A percentile compares a stretch with the other conserved stretches of the same genome.
Conservation (phyloP, 2,888 invertebrate species). For the Conistra vaccinii region DNA sequence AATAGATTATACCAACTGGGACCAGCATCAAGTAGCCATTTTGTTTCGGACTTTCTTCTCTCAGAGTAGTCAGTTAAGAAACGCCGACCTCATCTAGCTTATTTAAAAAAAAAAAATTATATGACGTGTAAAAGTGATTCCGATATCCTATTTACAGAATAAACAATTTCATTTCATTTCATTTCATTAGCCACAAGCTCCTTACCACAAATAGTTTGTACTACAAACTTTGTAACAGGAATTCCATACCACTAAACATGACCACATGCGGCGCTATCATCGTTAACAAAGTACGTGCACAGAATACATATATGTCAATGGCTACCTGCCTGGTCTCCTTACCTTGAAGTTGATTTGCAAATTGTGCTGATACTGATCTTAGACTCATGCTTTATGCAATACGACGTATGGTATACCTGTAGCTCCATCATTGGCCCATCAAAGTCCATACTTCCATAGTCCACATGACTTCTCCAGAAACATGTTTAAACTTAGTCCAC, state of each 20-base stretch:
- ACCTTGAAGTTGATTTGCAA: conserved; percentile 46
- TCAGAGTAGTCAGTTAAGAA: too few relatives aligned
- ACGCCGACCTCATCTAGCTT: too few relatives aligned
- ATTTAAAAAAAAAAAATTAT: too few relatives aligned
- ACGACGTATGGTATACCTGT: neutral
- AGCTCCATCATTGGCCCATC: conserved; percentile 12
- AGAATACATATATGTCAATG: conserved; percentile 15
- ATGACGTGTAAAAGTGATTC: too few relatives aligned
- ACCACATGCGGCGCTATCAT: conserved; percentile 16
- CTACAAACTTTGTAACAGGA: conserved; percentile 34
- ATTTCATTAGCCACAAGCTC: neutral
- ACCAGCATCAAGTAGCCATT: too few relatives aligned
- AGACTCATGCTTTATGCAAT: conserved; percentile 48
- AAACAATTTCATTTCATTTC: too few relatives aligned
- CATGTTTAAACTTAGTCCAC: neutral
- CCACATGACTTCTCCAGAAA: neutral
- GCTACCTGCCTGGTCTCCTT: conserved; percentile 28
- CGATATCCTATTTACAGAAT: too few relatives aligned
- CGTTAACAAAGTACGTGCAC: conserved; percentile 47
- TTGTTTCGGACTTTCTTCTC: too few relatives aligned
- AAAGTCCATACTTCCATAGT: conserved; percentile 1
- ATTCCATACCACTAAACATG: conserved; percentile 25
- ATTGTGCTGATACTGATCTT: conserved; percentile 44
- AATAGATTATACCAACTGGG: too few relatives aligned
- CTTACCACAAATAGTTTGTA: neutral